Evolutionary conservation across 2,797 vertebrate species (phyloP).

Genomic region (Ataeniobius toweri): DNA sequence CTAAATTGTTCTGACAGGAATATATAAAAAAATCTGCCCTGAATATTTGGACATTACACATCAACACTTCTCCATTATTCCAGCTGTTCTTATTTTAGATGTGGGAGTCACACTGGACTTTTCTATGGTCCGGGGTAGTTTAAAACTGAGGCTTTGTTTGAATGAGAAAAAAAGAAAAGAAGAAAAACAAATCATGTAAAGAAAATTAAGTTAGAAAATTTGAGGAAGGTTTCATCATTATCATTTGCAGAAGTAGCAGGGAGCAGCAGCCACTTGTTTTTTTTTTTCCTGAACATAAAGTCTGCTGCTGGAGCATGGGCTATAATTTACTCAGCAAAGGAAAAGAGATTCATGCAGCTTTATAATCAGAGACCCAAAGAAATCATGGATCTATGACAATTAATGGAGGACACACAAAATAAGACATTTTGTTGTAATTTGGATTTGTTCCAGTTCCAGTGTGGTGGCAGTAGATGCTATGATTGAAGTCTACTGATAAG

Average conservation of each 20-base stretch:
- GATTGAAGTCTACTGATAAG: not conserved
- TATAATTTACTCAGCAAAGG: not conserved
- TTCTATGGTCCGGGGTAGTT: not conserved
- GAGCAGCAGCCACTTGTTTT: slow-evolving; percentile 2
- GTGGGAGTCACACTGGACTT: slow-evolving; percentile 12
- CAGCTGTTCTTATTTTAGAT: slow-evolving; percentile 30
- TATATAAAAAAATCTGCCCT: slow-evolving; percentile 21
- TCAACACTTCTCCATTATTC: slow-evolving; percentile 9
- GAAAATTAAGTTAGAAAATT: not conserved
- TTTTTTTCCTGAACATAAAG: not conserved
- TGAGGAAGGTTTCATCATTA: slow-evolving; percentile 18
- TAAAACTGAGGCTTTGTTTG: slow-evolving; percentile 1
- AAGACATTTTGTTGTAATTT: not conserved
- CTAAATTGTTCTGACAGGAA: slow-evolving; percentile 27
- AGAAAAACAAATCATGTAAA: slow-evolving; percentile 5
- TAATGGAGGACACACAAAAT: not conserved
- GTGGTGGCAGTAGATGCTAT: not conserved
- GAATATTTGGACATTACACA: slow-evolving; percentile 18
- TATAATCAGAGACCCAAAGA: not conserved
- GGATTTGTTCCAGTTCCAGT: not conserved
- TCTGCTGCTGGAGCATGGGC: not conserved
- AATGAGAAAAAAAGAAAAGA: not conserved
- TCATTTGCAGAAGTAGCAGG: not conserved
- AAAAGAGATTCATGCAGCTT: not conserved
- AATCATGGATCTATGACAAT: not conserved